Evolutionary conservation across 2,888 invertebrate species (phyloP).

Genomic region (Meiosimyza decipiens): DNA sequence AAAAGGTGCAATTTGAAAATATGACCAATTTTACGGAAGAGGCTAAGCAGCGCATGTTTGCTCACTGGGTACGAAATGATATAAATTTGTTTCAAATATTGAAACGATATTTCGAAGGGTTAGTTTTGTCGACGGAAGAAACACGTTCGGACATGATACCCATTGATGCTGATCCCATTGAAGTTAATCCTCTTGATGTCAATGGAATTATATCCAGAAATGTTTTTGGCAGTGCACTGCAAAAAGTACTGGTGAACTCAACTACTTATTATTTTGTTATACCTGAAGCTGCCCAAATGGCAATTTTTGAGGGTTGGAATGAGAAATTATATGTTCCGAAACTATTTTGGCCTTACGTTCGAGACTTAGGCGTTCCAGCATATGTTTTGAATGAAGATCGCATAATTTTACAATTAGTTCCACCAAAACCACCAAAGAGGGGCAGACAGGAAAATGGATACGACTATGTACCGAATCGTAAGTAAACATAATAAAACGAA

Average conservation of each 20-base stretch:
- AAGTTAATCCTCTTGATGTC: constrained; percentile 59
- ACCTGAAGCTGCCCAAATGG: constrained; percentile 60
- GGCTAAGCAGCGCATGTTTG: constrained; percentile 62
- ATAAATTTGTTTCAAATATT: constrained; percentile 56
- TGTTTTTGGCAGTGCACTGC: constrained; percentile 58
- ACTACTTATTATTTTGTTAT: constrained; percentile 62
- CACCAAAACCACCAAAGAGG: constrained; percentile 62
- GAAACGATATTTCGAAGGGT: constrained; percentile 56
- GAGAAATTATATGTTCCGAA: constrained; percentile 58
- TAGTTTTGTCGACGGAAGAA: constrained; percentile 54
- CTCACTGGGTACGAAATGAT: constrained; percentile 63
- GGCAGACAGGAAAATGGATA: constrained; percentile 56
- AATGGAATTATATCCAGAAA: constrained; percentile 47
- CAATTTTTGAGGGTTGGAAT: constrained; percentile 63
- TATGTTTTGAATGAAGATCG: constrained; percentile 58
- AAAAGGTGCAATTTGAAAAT: constrained; percentile 46
- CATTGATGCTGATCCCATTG: constrained; percentile 52
- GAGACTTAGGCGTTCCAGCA: constrained; percentile 62
- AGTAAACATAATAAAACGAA: constrained; percentile 39
- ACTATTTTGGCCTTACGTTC: constrained; percentile 59
- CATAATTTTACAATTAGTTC: constrained; percentile 59
- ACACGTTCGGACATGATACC: constrained; percentile 53
- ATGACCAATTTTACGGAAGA: constrained; percentile 56
- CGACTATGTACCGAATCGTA: constrained; percentile 59
- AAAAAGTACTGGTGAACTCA: constrained; percentile 57